Percentiles rank a stretch among this genome's conserved stretches.
Evolutionary conservation across 2,797 vertebrate species (phyloP).

Genomic region (Parotocinclus haroldoi): DNA sequence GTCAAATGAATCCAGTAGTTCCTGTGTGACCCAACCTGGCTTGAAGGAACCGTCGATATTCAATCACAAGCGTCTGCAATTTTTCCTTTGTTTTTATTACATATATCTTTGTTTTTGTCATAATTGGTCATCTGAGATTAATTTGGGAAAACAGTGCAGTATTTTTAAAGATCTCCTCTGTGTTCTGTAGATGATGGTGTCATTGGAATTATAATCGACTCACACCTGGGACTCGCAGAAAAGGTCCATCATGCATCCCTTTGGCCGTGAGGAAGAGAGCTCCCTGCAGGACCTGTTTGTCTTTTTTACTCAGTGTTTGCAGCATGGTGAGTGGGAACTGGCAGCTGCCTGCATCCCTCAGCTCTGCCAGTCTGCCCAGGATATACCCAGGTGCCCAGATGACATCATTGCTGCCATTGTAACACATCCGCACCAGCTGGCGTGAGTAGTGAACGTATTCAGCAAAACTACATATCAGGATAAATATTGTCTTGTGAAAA

Average conservation of each 20-base stretch:
- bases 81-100: too few species aligned
- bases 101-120: too few species aligned
- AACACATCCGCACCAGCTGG: slow-evolving; percentile 71
- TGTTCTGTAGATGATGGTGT: slow-evolving; percentile 35
- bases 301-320: slow-evolving; percentile 83
- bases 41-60: too few species aligned
- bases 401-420: slow-evolving; percentile 79
- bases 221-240: not conserved
- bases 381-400: slow-evolving; percentile 63
- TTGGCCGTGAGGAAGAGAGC: slow-evolving; percentile 77
- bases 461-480: not conserved
- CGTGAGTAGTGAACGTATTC: slow-evolving; percentile 63
- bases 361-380: slow-evolving; percentile 67
- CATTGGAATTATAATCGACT: slow-evolving; percentile 15
- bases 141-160: too few species aligned
- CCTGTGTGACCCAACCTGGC: too few species aligned
- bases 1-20: too few species aligned
- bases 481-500: not conserved
- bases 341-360: slow-evolving; percentile 84
- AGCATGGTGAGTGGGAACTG: slow-evolving; percentile 84
- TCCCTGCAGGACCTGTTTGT: slow-evolving; percentile 79
- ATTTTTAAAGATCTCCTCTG: too few species aligned
- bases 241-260: slow-evolving; percentile 71
- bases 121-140: too few species aligned
- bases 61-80: too few species aligned